These are phyloP conservation scores for Erebia aethiops DNA, from an alignment of 2,888 invertebrate species.

Conservation along the genomic window DNA sequence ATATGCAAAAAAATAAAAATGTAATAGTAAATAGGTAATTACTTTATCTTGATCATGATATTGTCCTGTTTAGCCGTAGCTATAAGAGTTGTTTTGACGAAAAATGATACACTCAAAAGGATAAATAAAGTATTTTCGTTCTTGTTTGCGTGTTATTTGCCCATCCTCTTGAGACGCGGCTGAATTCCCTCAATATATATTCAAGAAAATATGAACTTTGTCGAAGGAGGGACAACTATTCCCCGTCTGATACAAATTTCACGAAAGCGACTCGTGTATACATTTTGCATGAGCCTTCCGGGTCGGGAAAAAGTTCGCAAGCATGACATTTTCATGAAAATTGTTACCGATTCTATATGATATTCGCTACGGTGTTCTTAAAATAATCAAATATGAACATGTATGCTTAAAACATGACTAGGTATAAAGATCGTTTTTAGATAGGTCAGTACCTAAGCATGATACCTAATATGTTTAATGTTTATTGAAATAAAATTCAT, in stretches of 20 bases:
- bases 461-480: background rate
- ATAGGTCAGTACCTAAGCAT: too few species aligned
- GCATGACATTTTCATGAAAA: conserved; percentile 41
- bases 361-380: conserved; percentile 17
- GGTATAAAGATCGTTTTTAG: background rate
- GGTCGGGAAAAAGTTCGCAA: conserved; percentile 43
- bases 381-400: conserved; percentile 15
- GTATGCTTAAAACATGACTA: background rate
- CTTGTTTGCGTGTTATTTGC: conserved; percentile 37
- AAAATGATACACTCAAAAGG: conserved; percentile 3
- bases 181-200: conserved; percentile 39
- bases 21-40: background rate
- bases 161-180: conserved; percentile 23
- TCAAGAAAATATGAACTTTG: conserved; percentile 48
- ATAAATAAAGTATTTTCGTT: conserved; percentile 29
- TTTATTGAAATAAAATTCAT: background rate
- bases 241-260: conserved; percentile 58
- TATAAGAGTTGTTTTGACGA: background rate
- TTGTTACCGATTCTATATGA: conserved; percentile 42
- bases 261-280: conserved; percentile 57
- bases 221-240: conserved; percentile 50
- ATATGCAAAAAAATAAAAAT: background rate
- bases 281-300: conserved; percentile 74
- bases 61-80: too few species aligned
- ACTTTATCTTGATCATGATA: background rate